These are phyloP conservation scores for Calliopum simillimum DNA, from an alignment of 2,888 invertebrate genomes.

Conservation along the genomic window DNA sequence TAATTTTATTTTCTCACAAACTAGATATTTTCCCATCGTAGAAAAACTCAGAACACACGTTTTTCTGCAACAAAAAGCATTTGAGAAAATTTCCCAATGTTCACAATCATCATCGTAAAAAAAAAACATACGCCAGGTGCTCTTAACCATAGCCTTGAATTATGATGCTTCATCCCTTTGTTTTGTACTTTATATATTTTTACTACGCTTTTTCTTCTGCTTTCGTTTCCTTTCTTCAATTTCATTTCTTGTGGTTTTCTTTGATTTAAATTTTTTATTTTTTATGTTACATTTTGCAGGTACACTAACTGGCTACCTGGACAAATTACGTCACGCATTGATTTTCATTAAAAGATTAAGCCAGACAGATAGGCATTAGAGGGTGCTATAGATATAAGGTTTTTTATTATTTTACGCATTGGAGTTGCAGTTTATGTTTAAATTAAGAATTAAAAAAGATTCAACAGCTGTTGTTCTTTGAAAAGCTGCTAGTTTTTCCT, in stretches of 20 bases:
- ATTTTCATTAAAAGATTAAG: constrained; percentile 22
- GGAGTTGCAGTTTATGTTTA: background rate
- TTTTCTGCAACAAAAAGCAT: too few species aligned
- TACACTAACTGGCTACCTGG: too few species aligned
- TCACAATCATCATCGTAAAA: too few species aligned
- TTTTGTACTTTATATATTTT: background rate
- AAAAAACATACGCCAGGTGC: too few species aligned
- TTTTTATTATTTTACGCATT: background rate
- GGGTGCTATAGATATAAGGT: too few species aligned
- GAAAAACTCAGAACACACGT: too few species aligned
- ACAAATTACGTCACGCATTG: constrained; percentile 1
- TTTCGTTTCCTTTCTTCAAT: background rate
- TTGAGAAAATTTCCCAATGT: too few species aligned
- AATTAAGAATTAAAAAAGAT: constrained; percentile 1
- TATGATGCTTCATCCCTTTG: background rate
- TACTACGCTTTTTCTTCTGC: background rate
- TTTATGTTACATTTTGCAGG: too few species aligned
- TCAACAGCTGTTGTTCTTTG: background rate
- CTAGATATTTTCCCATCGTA: too few species aligned
- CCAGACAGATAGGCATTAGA: too few species aligned
- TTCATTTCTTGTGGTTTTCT: constrained; percentile 21
- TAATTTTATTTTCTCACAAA: too few species aligned
- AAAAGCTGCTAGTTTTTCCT: background rate
- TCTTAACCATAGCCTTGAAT: too few species aligned
- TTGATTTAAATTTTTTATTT: background rate